phyloP scores from a whole-genome alignment of 1,140 invertebrate genomes.

The Drosophila lacertosa region DNA sequence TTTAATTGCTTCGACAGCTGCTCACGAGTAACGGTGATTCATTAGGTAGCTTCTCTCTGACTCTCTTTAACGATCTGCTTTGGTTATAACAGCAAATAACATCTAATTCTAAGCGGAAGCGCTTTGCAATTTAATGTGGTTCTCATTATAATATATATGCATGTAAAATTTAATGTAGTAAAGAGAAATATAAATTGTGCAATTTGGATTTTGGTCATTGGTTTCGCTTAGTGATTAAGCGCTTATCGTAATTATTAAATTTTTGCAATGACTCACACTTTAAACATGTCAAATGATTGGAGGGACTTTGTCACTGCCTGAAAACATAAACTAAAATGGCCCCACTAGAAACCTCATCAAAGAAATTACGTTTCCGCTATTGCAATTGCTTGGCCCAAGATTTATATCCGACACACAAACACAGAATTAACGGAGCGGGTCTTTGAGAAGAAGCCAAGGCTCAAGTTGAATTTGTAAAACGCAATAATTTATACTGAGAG shows the following conservation, averaged over 20 bases:
- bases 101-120: conserved; percentile 21
- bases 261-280: conserved; percentile 47
- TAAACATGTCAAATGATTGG: conserved; percentile 24
- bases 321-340: not conserved
- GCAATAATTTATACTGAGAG: conserved; percentile 35
- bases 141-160: not conserved
- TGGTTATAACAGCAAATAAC: conserved; percentile 27
- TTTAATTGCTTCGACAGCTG: conserved; percentile 36
- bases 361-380: not conserved
- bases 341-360: not conserved
- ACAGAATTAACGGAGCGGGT: conserved; percentile 10
- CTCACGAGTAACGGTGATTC: conserved; percentile 48
- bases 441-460: not conserved
- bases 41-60: conserved; percentile 39
- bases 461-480: conserved; percentile 24
- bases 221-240: conserved; percentile 41
- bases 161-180: conserved; percentile 11
- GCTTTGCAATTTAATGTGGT: not conserved
- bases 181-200: conserved; percentile 5
- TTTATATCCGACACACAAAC: conserved; percentile 5
- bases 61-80: conserved; percentile 41
- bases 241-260: conserved; percentile 49
- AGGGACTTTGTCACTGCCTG: not conserved
- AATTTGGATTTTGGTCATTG: conserved; percentile 6
- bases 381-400: not conserved